Conservation (phyloP, 2,888 invertebrate species). For the Melieria crassipennis region DNA sequence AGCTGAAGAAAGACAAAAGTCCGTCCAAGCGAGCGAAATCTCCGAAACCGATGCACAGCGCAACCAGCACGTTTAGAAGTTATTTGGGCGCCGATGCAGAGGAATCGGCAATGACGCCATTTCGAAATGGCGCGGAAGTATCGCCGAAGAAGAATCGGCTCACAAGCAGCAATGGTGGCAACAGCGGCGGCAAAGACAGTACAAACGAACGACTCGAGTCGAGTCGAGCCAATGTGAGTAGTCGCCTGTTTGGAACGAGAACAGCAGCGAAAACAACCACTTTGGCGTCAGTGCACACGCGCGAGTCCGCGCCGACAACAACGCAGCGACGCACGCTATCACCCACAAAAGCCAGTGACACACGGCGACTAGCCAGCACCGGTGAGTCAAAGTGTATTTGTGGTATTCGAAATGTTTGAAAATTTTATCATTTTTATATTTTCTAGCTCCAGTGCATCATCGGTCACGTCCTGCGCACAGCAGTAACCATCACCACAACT, state of each 20-base stretch:
- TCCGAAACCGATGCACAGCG: constrained; percentile 27
- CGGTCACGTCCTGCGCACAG: constrained; percentile 29
- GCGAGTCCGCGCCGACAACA: constrained; percentile 31
- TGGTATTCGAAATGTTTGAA: background rate
- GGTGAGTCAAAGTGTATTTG: constrained; percentile 35
- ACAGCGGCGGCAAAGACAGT: constrained; percentile 31
- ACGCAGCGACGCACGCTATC: constrained; percentile 41
- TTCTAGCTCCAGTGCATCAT: constrained; percentile 21
- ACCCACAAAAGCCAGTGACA: constrained; percentile 45
- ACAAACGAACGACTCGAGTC: constrained; percentile 18
- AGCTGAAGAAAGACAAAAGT: constrained; percentile 35
- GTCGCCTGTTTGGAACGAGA: constrained; percentile 38
- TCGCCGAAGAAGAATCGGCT: constrained; percentile 37
- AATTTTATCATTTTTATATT: constrained; percentile 1
- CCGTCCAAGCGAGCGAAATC: constrained; percentile 42
- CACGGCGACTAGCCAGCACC: constrained; percentile 40
- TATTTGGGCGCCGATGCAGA: constrained; percentile 30
- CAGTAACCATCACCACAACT: constrained; percentile 28
- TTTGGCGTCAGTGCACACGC: background rate
- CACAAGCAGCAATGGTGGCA: constrained; percentile 33
- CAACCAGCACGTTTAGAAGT: constrained; percentile 44
- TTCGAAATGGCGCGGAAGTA: constrained; percentile 26
- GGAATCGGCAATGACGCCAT: constrained; percentile 1
- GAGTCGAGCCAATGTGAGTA: background rate
- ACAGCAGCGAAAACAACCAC: constrained; percentile 34